A percentile compares a stretch with the other conserved stretches of the same genome.
phyloP scores from a whole-genome alignment of 2,797 vertebrate genomes.

The Enteromius mattozi region DNA sequence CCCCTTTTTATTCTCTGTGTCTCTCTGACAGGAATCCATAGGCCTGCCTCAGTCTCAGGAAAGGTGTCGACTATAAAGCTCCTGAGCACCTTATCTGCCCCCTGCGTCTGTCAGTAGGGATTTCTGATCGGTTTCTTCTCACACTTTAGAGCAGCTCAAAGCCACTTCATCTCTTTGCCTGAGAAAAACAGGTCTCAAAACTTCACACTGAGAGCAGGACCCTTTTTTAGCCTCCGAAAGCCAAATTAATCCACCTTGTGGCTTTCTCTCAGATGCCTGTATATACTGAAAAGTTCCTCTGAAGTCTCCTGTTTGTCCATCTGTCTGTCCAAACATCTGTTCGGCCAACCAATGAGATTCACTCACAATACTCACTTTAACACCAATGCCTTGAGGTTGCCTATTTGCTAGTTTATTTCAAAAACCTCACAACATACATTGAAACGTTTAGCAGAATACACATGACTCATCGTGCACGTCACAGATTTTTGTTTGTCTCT shows the following conservation, averaged over 20 bases:
- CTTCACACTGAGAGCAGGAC: slow-evolving; percentile 20
- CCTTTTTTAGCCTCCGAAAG: slow-evolving; percentile 12
- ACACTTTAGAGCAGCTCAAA: slow-evolving; percentile 48
- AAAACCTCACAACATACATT: neutral
- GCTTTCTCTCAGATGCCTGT: slow-evolving; percentile 5
- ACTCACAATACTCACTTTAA: neutral
- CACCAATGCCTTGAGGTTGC: neutral
- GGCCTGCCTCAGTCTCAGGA: slow-evolving; percentile 16
- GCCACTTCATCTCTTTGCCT: slow-evolving; percentile 49
- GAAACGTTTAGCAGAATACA: too few species aligned
- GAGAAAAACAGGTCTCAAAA: slow-evolving; percentile 27
- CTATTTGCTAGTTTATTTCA: neutral
- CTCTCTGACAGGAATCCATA: slow-evolving; percentile 32
- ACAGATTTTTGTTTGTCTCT: neutral
- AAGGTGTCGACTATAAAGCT: slow-evolving; percentile 47
- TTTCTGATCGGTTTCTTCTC: slow-evolving; percentile 53
- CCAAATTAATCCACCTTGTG: slow-evolving; percentile 25
- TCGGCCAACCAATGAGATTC: neutral
- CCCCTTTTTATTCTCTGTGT: neutral
- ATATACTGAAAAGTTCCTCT: neutral
- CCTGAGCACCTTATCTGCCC: slow-evolving; percentile 56
- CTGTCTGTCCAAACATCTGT: neutral
- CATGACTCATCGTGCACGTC: neutral
- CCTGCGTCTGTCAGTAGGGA: slow-evolving; percentile 41
- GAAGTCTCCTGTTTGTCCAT: neutral